phyloP scores from a whole-genome alignment of 2,888 invertebrate genomes.

The Scaptomyza caliginosa region DNA sequence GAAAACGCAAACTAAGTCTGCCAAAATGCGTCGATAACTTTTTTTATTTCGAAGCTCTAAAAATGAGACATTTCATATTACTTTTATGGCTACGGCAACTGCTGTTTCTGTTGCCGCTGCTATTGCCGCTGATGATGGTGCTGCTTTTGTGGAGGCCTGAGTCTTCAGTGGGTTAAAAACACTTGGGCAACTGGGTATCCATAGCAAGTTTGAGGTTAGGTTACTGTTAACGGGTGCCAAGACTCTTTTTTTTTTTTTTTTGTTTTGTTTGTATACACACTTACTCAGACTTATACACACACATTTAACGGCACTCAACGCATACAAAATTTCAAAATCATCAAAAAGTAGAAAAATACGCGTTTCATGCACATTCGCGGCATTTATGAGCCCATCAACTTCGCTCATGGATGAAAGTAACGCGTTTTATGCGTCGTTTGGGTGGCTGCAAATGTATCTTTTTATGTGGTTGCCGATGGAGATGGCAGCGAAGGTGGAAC shows the following conservation, averaged over 20 bases:
- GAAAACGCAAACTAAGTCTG: constrained; percentile 37
- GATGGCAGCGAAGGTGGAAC: not conserved
- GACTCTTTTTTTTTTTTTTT: constrained; percentile 5
- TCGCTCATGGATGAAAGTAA: constrained; percentile 81
- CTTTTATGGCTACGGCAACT: constrained; percentile 77
- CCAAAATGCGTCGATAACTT: constrained; percentile 77
- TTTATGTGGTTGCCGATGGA: constrained; percentile 64
- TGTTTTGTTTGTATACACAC: not conserved
- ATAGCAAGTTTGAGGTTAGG: constrained; percentile 63
- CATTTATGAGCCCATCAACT: constrained; percentile 81
- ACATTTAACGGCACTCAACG: constrained; percentile 78
- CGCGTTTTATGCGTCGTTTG: constrained; percentile 80
- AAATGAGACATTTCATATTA: constrained; percentile 80
- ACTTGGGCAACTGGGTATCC: constrained; percentile 58
- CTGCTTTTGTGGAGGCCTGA: constrained; percentile 45
- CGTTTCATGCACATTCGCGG: constrained; percentile 81
- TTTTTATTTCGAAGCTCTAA: constrained; percentile 80
- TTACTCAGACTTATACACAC: constrained; percentile 12
- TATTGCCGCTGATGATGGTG: constrained; percentile 24
- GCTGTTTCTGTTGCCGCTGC: constrained; percentile 36
- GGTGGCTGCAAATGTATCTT: constrained; percentile 79
- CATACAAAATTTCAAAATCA: constrained; percentile 81
- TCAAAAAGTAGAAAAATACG: constrained; percentile 81
- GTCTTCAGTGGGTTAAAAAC: constrained; percentile 73
- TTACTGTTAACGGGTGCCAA: constrained; percentile 60